Conservation (phyloP, 2,888 invertebrate species). For the Megastigmus dorsalis region DNA sequence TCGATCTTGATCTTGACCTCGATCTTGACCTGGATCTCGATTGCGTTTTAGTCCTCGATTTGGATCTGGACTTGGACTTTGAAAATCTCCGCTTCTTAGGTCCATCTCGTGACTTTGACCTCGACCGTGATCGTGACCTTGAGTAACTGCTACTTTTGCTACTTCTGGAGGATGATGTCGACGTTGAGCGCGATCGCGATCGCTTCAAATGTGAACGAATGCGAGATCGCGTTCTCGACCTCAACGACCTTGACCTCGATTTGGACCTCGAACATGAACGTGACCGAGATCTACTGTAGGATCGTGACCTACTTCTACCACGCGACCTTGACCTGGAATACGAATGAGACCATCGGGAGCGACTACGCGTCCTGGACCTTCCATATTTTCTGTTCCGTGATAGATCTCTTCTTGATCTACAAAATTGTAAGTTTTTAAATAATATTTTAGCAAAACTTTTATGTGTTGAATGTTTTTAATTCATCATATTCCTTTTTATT, state of each 20-base stretch:
- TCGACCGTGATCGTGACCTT: slow-evolving; percentile 66
- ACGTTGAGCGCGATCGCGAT: slow-evolving; percentile 61
- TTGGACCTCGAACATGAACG: slow-evolving; percentile 60
- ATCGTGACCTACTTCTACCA: slow-evolving; percentile 69
- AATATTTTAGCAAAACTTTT: too few relatives aligned
- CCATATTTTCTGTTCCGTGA: slow-evolving; percentile 69
- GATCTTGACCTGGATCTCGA: slow-evolving; percentile 48
- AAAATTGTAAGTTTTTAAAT: too few relatives aligned
- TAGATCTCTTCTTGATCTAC: slow-evolving; percentile 66
- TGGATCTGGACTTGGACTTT: slow-evolving; percentile 65
- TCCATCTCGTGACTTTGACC: slow-evolving; percentile 54
- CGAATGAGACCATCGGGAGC: slow-evolving; percentile 64
- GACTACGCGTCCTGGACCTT: slow-evolving; percentile 69
- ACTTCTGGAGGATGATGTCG: slow-evolving; percentile 58
- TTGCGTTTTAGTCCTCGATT: slow-evolving; percentile 64
- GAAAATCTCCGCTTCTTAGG: slow-evolving; percentile 49
- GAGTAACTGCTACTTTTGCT: slow-evolving; percentile 54
- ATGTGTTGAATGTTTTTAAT: too few relatives aligned
- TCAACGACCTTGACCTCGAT: slow-evolving; percentile 63
- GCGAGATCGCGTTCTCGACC: slow-evolving; percentile 58
- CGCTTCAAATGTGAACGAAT: slow-evolving; percentile 57
- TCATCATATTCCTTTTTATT: too few relatives aligned
- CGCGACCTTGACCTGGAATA: slow-evolving; percentile 67
- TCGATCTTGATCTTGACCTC: slow-evolving; percentile 67
- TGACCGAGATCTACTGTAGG: slow-evolving; percentile 64